Evolutionary conservation across 1,140 invertebrate genomes (phyloP).

Genomic region (Drosophila cardini): DNA sequence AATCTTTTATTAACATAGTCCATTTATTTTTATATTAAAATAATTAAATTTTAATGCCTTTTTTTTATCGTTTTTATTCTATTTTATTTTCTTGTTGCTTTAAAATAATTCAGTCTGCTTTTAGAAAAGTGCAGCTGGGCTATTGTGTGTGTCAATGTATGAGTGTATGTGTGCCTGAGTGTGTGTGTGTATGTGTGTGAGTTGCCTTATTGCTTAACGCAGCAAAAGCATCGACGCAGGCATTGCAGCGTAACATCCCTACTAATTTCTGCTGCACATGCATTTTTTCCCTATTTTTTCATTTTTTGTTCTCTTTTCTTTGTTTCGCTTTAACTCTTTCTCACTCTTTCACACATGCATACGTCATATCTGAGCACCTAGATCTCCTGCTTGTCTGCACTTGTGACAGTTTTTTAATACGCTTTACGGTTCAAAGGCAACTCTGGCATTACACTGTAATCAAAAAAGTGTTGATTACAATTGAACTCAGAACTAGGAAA

Average conservation of each 20-base stretch:
- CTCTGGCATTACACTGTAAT: conserved; percentile 1
- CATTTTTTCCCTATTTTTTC: conserved; percentile 56
- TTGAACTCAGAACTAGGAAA: neutral
- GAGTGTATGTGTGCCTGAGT: conserved; percentile 14
- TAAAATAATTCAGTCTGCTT: neutral
- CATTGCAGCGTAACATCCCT: conserved; percentile 43
- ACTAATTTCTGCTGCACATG: conserved; percentile 80
- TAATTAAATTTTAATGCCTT: neutral
- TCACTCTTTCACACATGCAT: conserved; percentile 17
- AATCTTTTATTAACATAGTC: neutral
- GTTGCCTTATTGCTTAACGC: conserved; percentile 75
- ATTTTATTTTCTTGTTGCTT: neutral
- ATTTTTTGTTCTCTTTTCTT: conserved; percentile 24
- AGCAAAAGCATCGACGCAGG: conserved; percentile 69
- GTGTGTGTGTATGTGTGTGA: conserved; percentile 31
- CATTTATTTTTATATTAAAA: neutral
- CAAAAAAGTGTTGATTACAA: conserved; percentile 6
- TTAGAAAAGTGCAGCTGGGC: conserved; percentile 17
- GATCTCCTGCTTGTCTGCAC: conserved; percentile 31
- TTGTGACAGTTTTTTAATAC: conserved; percentile 69
- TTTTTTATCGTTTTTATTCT: neutral
- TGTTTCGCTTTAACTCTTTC: conserved; percentile 4
- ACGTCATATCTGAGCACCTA: conserved; percentile 27
- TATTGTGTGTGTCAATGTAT: conserved; percentile 22
- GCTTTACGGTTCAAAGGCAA: conserved; percentile 50